Conservation (phyloP, 2,888 invertebrate genomes). For the Panzeria rudis region DNA sequence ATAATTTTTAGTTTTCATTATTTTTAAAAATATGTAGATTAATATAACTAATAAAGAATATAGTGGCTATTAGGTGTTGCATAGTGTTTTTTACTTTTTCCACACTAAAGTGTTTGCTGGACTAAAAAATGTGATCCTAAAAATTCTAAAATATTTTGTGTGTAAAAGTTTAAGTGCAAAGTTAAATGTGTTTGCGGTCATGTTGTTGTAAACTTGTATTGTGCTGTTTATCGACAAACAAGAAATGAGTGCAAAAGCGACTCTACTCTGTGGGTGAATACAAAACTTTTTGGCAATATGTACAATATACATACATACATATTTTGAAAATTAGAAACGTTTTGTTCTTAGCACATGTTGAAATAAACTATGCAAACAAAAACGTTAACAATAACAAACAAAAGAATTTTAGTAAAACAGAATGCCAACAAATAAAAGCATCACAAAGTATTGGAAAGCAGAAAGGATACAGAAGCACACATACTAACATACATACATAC, state of each 20-base stretch:
- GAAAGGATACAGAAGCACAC: too few species aligned
- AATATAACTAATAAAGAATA: too few species aligned
- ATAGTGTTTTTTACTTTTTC: background rate
- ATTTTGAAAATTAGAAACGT: too few species aligned
- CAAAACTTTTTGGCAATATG: slow-evolving; percentile 12
- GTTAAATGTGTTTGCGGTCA: slow-evolving; percentile 4
- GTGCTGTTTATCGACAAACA: slow-evolving; percentile 3
- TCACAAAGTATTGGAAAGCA: background rate
- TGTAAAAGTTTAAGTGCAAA: background rate
- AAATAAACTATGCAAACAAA: background rate
- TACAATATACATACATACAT: too few species aligned
- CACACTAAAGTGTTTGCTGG: background rate
- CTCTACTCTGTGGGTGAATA: background rate
- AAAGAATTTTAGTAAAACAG: background rate
- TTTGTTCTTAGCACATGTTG: background rate
- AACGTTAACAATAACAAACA: background rate
- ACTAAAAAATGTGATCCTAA: background rate
- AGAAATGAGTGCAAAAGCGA: background rate
- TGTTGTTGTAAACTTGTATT: slow-evolving; percentile 20
- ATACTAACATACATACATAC: background rate
- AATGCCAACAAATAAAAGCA: background rate
- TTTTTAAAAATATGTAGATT: too few species aligned
- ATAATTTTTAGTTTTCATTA: too few species aligned
- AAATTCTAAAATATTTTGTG: background rate
- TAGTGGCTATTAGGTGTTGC: too few species aligned